Evolutionary conservation across 2,888 invertebrate species (phyloP), one percentile per base, ranked within the genome.

Genomic region (Stomorhina lunata): DNA sequence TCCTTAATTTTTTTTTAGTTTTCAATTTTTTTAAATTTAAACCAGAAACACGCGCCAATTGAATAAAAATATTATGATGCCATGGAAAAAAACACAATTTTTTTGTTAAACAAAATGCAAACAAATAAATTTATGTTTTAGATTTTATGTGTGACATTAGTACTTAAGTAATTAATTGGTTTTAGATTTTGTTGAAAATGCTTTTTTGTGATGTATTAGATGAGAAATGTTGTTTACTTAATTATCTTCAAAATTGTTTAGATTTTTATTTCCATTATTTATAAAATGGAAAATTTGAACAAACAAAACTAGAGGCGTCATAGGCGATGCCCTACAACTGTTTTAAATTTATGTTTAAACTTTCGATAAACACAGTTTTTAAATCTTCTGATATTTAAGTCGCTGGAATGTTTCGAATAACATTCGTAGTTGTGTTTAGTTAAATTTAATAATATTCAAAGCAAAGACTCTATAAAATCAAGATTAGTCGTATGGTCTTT

Each of bases 21-120:
- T 17, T 20, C 25, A 17, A 43, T 55, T 55, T 34, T 50, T 43
- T 63, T 12, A 2, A 57, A 34, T 32, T 29, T 29, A 55, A 68
- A 61, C 43, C 55, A 77, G 53, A 63, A 37, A 73, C 77, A 81
- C 72, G 72, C 77, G 81, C 73, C 81, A 77, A 81, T 72, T 68
- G 68, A 72, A 59, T 32, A 20, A 10, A 37, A 37, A 7, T n/a
- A 57, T 10, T 32, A 32, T 32, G 32, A 6, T 48, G 34, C 12
- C 5, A 40, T 12, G 17, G 6, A 43, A n/a, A 57, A 37, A 68
- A 15, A 12, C 20, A 34, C 3, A 45, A 71, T 17, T n/a, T n/a
- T n/a, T n/a, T n/a, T n/a, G n/a, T 48, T 20, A 55, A 63, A 22
- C 43, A 40, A 4, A 29, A 45, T 22, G n/a, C n/a, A 65, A 73